These are phyloP conservation scores for Butorides virescens DNA, from an alignment of 2,113 vertebrate genomes.

Conservation along the genomic window DNA sequence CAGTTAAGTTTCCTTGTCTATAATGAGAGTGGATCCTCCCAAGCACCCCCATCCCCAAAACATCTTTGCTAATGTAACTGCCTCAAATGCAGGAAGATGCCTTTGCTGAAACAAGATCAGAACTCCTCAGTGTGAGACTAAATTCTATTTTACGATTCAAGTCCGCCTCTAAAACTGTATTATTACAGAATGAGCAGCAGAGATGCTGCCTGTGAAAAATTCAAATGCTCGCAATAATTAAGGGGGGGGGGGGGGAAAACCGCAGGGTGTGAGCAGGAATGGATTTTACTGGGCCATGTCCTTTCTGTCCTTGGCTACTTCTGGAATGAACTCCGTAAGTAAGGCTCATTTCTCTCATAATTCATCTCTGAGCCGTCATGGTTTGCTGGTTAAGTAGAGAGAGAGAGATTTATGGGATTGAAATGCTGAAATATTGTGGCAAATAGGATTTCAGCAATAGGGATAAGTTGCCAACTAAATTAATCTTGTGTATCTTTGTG, in stretches of 20 bases:
- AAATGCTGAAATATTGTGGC: constrained; percentile 29
- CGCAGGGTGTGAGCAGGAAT: neutral
- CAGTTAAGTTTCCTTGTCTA: neutral
- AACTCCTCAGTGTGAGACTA: neutral
- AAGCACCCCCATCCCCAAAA: neutral
- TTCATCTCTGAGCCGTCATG: constrained; percentile 44
- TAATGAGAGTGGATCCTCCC: neutral
- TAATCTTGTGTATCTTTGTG: neutral
- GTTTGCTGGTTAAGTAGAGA: constrained; percentile 47
- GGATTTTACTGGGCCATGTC: neutral
- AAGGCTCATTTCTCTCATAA: constrained; percentile 8
- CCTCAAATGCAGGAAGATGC: neutral
- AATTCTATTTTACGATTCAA: neutral
- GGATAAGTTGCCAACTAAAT: constrained; percentile 18
- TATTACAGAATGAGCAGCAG: neutral
- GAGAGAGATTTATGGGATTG: constrained; percentile 53
- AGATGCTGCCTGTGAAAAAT: neutral
- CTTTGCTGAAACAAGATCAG: neutral
- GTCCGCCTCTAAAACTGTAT: neutral
- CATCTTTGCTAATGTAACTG: neutral
- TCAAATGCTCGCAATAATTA: neutral
- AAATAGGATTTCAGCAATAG: neutral
- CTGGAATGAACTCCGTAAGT: neutral
- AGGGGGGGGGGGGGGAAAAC: too few species aligned
- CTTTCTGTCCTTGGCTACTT: neutral